Percentiles rank a stretch among this genome's conserved stretches.
phyloP scores from a whole-genome alignment of 2,888 invertebrate genomes.

The Horisme vitalbata region DNA sequence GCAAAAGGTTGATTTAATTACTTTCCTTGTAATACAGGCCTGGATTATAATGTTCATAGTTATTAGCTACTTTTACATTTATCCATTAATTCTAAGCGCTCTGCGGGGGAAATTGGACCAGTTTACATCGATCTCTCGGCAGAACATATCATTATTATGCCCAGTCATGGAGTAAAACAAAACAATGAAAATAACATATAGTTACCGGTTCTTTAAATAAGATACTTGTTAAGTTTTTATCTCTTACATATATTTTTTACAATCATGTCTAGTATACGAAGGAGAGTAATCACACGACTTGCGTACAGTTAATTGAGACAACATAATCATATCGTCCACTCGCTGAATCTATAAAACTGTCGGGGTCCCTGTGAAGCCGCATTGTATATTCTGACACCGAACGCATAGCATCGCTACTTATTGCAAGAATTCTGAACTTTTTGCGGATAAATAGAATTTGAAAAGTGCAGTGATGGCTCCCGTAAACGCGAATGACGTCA shows the following conservation, averaged over 20 bases:
- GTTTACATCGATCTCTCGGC: slow-evolving; percentile 12
- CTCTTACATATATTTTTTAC: slow-evolving; percentile 8
- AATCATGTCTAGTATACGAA: slow-evolving; percentile 3
- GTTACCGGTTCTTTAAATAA: slow-evolving; percentile 2
- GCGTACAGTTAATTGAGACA: slow-evolving; percentile 26
- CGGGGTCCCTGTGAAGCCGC: slow-evolving; percentile 48
- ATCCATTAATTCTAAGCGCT: background rate
- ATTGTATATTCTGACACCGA: slow-evolving; percentile 65
- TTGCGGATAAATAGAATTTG: slow-evolving; percentile 29
- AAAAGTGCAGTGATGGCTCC: slow-evolving; percentile 71
- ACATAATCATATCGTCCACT: slow-evolving; percentile 39
- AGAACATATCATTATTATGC: slow-evolving; percentile 15
- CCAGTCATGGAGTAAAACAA: slow-evolving; percentile 15
- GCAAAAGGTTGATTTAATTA: no score
- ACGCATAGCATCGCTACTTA: slow-evolving; percentile 48
- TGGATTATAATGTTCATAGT: background rate
- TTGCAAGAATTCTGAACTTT: slow-evolving; percentile 34
- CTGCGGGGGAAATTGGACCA: background rate
- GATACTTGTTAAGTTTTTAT: no score
- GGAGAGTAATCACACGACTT: slow-evolving; percentile 29
- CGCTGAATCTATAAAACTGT: slow-evolving; percentile 59
- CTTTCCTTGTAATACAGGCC: no score
- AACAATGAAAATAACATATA: slow-evolving; percentile 6
- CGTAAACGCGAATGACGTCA: slow-evolving; percentile 62
- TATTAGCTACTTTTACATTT: background rate